Percentiles rank a stretch among this genome's conserved stretches.
Conservation (phyloP, 2,113 vertebrate species). For the Atlantisia rogersi region DNA sequence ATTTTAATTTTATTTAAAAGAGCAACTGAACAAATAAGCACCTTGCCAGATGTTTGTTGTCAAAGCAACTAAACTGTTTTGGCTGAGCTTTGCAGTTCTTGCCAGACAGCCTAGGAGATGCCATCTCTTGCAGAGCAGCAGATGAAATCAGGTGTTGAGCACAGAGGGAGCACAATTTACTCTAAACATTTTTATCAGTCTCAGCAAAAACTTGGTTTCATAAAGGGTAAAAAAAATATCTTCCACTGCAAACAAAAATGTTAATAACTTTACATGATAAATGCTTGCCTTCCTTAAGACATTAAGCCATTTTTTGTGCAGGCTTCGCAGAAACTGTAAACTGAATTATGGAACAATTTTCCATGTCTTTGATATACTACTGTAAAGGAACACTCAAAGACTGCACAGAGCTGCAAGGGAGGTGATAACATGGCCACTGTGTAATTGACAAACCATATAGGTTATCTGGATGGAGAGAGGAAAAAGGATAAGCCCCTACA, state of each 20-base stretch:
- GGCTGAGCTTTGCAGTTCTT: constrained; percentile 85
- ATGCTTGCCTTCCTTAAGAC: constrained; percentile 73
- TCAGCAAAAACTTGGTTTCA: constrained; percentile 83
- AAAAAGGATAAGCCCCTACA: not conserved
- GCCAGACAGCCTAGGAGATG: constrained; percentile 74
- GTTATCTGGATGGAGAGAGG: not conserved
- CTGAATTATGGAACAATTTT: constrained; percentile 83
- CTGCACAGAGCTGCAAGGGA: not conserved
- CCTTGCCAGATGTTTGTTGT: constrained; percentile 78
- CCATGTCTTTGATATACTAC: constrained; percentile 77
- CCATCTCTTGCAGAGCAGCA: constrained; percentile 68
- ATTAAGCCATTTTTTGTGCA: constrained; percentile 78
- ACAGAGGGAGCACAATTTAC: constrained; percentile 70
- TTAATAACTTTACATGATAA: constrained; percentile 80
- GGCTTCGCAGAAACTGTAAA: constrained; percentile 76
- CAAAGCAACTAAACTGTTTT: constrained; percentile 67
- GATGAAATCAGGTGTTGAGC: constrained; percentile 83
- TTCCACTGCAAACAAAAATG: constrained; percentile 53
- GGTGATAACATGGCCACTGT: not conserved
- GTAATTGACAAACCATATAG: not conserved
- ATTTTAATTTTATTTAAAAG: constrained; percentile 68
- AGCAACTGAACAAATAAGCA: constrained; percentile 63
- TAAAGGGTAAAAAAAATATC: constrained; percentile 55
- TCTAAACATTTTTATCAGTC: constrained; percentile 62
- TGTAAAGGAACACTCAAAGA: constrained; percentile 51